Evolutionary conservation across 2,113 vertebrate species (phyloP), one percentile per base, ranked within the genome.

Genomic region (Sander lucioperca): DNA sequence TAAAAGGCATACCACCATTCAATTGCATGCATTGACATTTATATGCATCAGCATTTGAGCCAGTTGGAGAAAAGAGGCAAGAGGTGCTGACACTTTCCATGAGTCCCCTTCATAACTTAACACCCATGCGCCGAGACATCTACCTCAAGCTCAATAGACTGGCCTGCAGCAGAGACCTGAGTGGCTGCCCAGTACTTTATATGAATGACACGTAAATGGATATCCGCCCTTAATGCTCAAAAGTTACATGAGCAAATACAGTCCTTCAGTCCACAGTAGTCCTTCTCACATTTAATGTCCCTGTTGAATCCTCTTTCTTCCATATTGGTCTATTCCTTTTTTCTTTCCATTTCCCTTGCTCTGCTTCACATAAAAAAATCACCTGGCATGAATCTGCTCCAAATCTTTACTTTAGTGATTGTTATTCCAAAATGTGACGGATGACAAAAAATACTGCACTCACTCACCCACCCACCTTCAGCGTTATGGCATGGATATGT

Each of bases 21-120:
- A 91, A 94, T 86, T 87, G 88, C 87, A 85, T 85, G 84, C 89
- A 85, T 13, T 27, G 82, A 90, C 89, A 88, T 95, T 94, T 95
- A 93, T 88, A 68, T 86, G 77, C 70, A 77, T 73, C 59, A 10
- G 67, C 33, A 63, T 85, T 23, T 56, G 27, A 39, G 83, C 89
- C 92, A 93, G 86, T 82, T 93, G 93, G 92, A 89, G 65, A 81
- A 21, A 1, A 45, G 62, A 86, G 23, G 77, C 61, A 56, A 50
- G 86, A 27, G 59, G 64, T 76, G 77, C 81, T 86, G 78, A 91
- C 86, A 92, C 86, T 93, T 94, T 94, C 92, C 92, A 88, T 86
- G 70, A 86, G 57, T 75, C 39, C 85, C 83, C 72, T 84, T 81
- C 77, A 89, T 90, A 86, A 90, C 83, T 85, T 84, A 69, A 89